Conservation (phyloP, 1,140 invertebrate species). For the Centruroides vittatus region DNA sequence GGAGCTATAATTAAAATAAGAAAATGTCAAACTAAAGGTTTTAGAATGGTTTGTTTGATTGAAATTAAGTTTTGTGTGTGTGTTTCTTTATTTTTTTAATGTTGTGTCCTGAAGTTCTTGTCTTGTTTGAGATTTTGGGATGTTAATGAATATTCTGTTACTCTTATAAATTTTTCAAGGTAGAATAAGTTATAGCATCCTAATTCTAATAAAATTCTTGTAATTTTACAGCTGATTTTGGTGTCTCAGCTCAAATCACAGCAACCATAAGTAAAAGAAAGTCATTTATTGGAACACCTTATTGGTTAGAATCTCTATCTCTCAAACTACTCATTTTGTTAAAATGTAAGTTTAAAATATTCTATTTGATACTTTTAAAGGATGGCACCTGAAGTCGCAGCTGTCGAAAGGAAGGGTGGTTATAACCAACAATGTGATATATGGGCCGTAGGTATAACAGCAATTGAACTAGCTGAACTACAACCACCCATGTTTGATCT, state of each 20-base stretch:
- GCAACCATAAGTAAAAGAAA: slow-evolving; percentile 97
- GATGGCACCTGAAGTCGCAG: slow-evolving; percentile 61
- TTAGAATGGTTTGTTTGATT: too few relatives aligned
- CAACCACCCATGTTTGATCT: slow-evolving; percentile 99
- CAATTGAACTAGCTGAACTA: slow-evolving; percentile 95
- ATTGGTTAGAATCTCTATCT: slow-evolving; percentile 48
- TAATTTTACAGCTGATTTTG: slow-evolving; percentile 69
- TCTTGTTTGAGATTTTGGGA: too few relatives aligned
- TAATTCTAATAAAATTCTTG: neutral
- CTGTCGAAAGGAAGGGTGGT: slow-evolving; percentile 96
- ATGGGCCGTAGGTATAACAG: slow-evolving; percentile 98
- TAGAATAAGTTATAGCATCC: too few relatives aligned
- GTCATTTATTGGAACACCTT: slow-evolving; percentile 98
- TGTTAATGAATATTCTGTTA: too few relatives aligned
- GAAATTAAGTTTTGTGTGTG: too few relatives aligned
- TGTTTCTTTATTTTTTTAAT: too few relatives aligned
- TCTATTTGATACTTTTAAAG: neutral
- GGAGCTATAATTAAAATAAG: too few relatives aligned
- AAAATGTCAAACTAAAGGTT: too few relatives aligned
- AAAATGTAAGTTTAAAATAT: neutral
- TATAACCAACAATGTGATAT: slow-evolving; percentile 99
- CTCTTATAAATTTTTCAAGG: too few relatives aligned
- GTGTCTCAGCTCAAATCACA: slow-evolving; percentile 97
- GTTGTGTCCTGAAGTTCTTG: too few relatives aligned
- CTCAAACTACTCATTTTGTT: neutral